Evolutionary conservation across 64 coral and sea anemone genomes (phyloP), one percentile per base, ranked within the genome.

Genomic region (Actinia equina): DNA sequence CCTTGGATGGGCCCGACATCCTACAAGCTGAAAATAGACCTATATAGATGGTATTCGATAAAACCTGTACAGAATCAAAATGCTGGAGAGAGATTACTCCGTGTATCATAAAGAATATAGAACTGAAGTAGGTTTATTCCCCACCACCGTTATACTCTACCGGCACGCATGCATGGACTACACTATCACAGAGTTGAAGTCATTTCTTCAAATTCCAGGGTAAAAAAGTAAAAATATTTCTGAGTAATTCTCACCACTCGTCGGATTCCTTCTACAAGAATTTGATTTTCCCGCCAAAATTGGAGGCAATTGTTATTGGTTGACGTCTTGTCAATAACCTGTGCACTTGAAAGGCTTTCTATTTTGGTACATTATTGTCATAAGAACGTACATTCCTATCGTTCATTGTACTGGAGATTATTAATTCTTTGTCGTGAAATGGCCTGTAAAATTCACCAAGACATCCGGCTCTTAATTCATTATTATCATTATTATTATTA

Each of bases 1-100:
- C 92, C 19, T 67, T 85, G 19, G 94, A 97, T 44, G 91, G 86
- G 11, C 86, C 86, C 0, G 83, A 81, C 52, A 52, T 52, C 14
- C 17, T 81, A 49, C 78, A 81, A 3, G 49, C 42, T 51, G 78
- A 81, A 0, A 81, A 49, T n/a, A 44, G 78, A 49, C 78, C 78
- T 16, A 37, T 20, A 81, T 74, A 74, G 69, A 74, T 30, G 20
- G 13, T 74, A 74, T 30, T 74, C 69, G 25, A 30, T 30, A 74
- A 74, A 74, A 57, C 63, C 22, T 74, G 69, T 74, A 74, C 69
- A 74, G 26, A 74, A 41, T 74, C 9, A 74, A 74, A 30, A 74
- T 74, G 7, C 22, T 10, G 22, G 23, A 41, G 27, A 74, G 9
- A 74, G n/a, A 27, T 27, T 41, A 25, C 69, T 27, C 69, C 69